Percentiles rank a stretch among this genome's conserved stretches.
Evolutionary conservation across 1,140 invertebrate genomes (phyloP).

Genomic region (Camponotus vicinus): DNA sequence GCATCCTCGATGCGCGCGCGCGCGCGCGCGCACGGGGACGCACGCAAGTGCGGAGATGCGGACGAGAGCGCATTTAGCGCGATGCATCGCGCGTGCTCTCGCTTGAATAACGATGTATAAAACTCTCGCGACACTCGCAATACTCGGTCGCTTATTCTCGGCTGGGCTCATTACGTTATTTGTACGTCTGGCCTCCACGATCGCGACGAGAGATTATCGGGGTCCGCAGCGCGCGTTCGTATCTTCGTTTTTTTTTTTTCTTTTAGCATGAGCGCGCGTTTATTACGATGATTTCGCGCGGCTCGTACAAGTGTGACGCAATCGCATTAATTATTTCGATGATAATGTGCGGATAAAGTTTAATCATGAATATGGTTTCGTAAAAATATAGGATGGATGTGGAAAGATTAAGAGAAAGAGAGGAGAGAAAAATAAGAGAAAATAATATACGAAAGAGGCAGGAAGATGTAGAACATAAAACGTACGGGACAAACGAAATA

Average conservation of each 20-base stretch:
- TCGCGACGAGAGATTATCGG: slow-evolving; percentile 21
- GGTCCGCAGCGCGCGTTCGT: neutral
- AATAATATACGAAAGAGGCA: neutral
- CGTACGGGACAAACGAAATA: neutral
- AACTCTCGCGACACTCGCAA: slow-evolving; percentile 25
- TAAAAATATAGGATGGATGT: neutral
- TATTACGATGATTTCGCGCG: slow-evolving; percentile 1
- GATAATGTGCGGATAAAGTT: slow-evolving; percentile 16
- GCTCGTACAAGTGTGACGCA: slow-evolving; percentile 15
- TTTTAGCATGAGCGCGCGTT: neutral
- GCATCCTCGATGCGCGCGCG: slow-evolving; percentile 38
- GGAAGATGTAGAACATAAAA: neutral
- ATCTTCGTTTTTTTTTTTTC: neutral
- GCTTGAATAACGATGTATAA: slow-evolving; percentile 66
- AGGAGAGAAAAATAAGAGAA: neutral
- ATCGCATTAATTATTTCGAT: slow-evolving; percentile 45
- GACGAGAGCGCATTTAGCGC: slow-evolving; percentile 44
- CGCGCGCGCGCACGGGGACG: too few species aligned
- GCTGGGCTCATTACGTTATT: slow-evolving; percentile 53
- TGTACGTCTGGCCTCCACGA: slow-evolving; percentile 36
- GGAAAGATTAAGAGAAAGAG: neutral
- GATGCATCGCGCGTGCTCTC: slow-evolving; percentile 14
- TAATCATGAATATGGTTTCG: slow-evolving; percentile 4
- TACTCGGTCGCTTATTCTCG: slow-evolving; percentile 25
- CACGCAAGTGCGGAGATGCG: slow-evolving; percentile 12